Evolutionary conservation across 2,888 invertebrate species (phyloP).

Genomic region (Xanthostigma xanthostigma): DNA sequence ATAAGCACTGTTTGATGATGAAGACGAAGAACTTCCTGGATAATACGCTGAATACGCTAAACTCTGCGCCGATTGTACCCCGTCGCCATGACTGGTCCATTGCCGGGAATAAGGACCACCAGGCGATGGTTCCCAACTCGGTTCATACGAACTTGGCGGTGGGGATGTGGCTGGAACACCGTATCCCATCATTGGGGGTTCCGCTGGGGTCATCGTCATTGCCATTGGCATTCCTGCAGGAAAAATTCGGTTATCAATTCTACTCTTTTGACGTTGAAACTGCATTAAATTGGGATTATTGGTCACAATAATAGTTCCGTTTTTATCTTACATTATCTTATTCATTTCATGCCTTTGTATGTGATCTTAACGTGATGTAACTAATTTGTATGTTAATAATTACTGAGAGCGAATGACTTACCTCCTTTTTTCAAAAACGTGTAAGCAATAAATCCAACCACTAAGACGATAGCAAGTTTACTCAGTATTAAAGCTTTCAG

Average conservation of each 20-base stretch:
- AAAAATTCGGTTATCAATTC: not conserved
- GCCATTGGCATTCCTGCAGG: slow-evolving; percentile 54
- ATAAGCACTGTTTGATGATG: slow-evolving; percentile 24
- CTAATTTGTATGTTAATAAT: slow-evolving; percentile 2
- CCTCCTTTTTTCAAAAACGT: slow-evolving; percentile 68
- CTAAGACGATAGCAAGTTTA: slow-evolving; percentile 66
- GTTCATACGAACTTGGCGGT: slow-evolving; percentile 57
- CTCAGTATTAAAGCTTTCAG: slow-evolving; percentile 71
- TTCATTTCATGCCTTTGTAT: too few species aligned
- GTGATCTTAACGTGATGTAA: too few species aligned
- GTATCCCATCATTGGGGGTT: slow-evolving; percentile 47
- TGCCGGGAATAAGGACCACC: slow-evolving; percentile 65
- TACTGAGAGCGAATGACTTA: slow-evolving; percentile 26
- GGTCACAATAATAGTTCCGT: too few species aligned
- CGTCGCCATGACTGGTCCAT: slow-evolving; percentile 40
- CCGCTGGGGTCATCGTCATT: slow-evolving; percentile 36
- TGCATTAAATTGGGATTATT: too few species aligned
- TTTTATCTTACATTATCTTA: too few species aligned
- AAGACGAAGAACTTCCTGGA: slow-evolving; percentile 43
- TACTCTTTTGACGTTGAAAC: not conserved
- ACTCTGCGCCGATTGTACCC: slow-evolving; percentile 34
- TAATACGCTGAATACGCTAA: slow-evolving; percentile 58
- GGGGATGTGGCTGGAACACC: slow-evolving; percentile 48
- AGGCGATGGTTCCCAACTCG: slow-evolving; percentile 54
- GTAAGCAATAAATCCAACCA: slow-evolving; percentile 66